These are phyloP conservation scores for Tortricodes alternella DNA, from an alignment of 2,888 invertebrate species.

Conservation along the genomic window DNA sequence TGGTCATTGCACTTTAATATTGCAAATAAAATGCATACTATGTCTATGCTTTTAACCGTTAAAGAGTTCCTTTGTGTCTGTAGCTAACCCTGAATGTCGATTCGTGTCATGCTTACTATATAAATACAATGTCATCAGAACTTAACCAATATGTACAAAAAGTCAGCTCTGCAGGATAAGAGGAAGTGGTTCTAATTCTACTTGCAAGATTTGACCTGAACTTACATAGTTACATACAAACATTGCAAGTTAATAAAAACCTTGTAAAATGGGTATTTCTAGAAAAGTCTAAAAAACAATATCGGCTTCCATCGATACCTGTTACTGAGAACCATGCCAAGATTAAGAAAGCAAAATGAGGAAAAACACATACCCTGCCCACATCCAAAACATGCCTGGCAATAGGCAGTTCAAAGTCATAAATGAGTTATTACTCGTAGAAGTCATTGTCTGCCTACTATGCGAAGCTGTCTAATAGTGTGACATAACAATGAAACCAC, in stretches of 20 bases:
- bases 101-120: no score
- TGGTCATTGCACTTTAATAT: no score
- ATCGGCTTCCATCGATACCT: neutral
- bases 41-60: no score
- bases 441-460: slow-evolving; percentile 70
- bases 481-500: slow-evolving; percentile 61
- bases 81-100: no score
- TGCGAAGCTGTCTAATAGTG: slow-evolving; percentile 55
- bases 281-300: slow-evolving; percentile 26
- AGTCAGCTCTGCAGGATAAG: no score
- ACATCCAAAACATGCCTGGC: slow-evolving; percentile 66
- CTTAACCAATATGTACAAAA: no score
- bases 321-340: neutral
- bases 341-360: neutral
- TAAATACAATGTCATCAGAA: no score
- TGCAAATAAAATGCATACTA: no score
- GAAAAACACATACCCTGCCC: slow-evolving; percentile 54
- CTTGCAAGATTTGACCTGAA: no score
- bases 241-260: slow-evolving; percentile 54
- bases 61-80: no score
- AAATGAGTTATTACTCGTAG: slow-evolving; percentile 68
- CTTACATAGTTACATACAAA: no score
- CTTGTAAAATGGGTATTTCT: slow-evolving; percentile 60
- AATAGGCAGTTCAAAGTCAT: slow-evolving; percentile 66
- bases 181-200: no score